Evolutionary conservation across 2,888 invertebrate species (phyloP), one percentile per base, ranked within the genome.

Genomic region (Drosophila koepferae): DNA sequence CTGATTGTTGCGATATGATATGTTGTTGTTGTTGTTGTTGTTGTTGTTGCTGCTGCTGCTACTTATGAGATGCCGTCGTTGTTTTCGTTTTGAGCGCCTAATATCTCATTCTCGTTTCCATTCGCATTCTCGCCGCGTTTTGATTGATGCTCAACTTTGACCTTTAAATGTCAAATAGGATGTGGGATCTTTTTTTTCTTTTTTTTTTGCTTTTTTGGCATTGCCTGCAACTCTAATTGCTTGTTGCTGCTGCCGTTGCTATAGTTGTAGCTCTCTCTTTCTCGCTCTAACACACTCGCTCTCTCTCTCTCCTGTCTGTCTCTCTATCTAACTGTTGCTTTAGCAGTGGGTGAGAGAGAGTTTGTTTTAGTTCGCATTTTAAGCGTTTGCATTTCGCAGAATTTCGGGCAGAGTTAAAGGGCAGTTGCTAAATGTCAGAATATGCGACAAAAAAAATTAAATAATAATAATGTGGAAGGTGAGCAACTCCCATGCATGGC

Each of bases 81-180:
- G 55, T 49, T 61, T 58, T 65, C 64, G 66, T 62, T 54, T 74
- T 49, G 41, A 51, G 23, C 38, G 60, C 55, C 65, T 68, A 69
- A 67, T 80, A 76, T 83, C 76, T 72, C 56, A 64, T 36, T 54
- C 62, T 48, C 40, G n/a, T 56, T 56, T 8, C n/a, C 18, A 56
- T 56, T 36, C 44, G 40, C 55, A 55, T 40, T 40, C 41, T 55
- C 62, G 56, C 48, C 60, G 59, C 68, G 55, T 40, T 61, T 60
- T 86, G 76, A 82, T 90, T 90, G 72, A 82, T 75, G 83, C 81
- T 86, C 43, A 73, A 86, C 81, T 88, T 59, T 86, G 86, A 89
- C 90, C 89, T 86, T 86, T 88, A 86, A 86, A 86, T 86, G 85
- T 86, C 85, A 82, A 67, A 77, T 67, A 51, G 69, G 38, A 46